phyloP scores from a whole-genome alignment of 37 sponge, comb jelly and placozoan species.

The Halisarca cf. caerulea region DNA sequence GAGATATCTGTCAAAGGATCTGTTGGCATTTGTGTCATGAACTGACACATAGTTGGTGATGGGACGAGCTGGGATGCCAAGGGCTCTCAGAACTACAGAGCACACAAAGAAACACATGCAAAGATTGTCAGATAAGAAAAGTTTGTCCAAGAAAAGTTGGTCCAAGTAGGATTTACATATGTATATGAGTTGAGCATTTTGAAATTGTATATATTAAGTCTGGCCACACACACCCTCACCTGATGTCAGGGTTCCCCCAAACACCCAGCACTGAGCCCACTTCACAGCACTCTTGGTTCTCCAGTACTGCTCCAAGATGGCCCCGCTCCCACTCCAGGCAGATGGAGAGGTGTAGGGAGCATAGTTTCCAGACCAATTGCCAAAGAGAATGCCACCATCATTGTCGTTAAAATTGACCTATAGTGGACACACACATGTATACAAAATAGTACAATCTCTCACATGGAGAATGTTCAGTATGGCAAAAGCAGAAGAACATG shows the following conservation, averaged over 20 bases:
- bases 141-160: no score
- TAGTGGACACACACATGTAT: not conserved
- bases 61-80: slow-evolving; percentile 75
- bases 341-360: slow-evolving; percentile 56
- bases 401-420: slow-evolving; percentile 23
- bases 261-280: no score
- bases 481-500: no score
- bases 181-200: not conserved
- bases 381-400: slow-evolving; percentile 57
- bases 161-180: not conserved
- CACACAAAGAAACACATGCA: not conserved
- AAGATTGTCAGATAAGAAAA: no score
- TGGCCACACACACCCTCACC: slow-evolving; percentile 75
- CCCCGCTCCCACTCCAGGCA: slow-evolving; percentile 68
- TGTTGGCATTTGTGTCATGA: slow-evolving; percentile 63
- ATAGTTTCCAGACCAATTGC: slow-evolving; percentile 59
- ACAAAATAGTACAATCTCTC: no score
- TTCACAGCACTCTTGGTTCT: slow-evolving; percentile 50
- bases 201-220: slow-evolving; percentile 51
- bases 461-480: no score
- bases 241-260: no score
- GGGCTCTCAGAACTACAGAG: slow-evolving; percentile 52
- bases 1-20: slow-evolving; percentile 65
- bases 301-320: slow-evolving; percentile 57
- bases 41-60: slow-evolving; percentile 81